Percentiles rank a stretch among this genome's conserved stretches.
These are phyloP conservation scores for Elysia crispata DNA, from an alignment of 2,888 invertebrate species.

Conservation along the genomic window DNA sequence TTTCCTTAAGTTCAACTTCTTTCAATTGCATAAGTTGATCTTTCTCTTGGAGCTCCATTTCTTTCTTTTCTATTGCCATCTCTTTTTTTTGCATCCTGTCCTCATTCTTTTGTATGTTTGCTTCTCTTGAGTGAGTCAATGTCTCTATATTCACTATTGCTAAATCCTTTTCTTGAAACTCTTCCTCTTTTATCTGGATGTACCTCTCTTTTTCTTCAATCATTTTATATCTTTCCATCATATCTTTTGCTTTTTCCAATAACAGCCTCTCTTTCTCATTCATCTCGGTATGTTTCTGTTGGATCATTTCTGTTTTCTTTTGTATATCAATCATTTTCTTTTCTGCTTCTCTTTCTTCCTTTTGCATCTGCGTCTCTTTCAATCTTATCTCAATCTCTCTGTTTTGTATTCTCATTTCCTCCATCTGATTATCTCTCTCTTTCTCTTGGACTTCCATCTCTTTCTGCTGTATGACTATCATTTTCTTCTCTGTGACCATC, in stretches of 20 bases:
- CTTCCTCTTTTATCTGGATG: no score
- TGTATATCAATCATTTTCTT: background rate
- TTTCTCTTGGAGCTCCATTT: background rate
- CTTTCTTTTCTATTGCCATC: background rate
- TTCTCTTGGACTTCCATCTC: background rate
- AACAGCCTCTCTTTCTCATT: background rate
- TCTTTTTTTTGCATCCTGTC: no score
- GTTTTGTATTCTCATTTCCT: background rate
- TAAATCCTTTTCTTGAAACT: no score
- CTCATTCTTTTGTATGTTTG: background rate
- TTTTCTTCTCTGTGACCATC: background rate
- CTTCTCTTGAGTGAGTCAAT: background rate
- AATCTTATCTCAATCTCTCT: background rate
- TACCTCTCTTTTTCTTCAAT: background rate
- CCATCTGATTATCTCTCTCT: conserved; percentile 1
- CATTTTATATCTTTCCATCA: background rate
- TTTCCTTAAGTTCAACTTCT: background rate
- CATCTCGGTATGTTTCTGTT: conserved; percentile 1
- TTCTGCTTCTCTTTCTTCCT: no score
- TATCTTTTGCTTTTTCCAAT: background rate
- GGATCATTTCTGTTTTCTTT: background rate
- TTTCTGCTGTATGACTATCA: background rate
- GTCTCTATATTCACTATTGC: background rate
- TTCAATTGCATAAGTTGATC: background rate
- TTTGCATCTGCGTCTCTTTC: background rate